These are phyloP conservation scores for Hestina assimilis DNA, from an alignment of 1,140 invertebrate species.

Conservation along the genomic window DNA sequence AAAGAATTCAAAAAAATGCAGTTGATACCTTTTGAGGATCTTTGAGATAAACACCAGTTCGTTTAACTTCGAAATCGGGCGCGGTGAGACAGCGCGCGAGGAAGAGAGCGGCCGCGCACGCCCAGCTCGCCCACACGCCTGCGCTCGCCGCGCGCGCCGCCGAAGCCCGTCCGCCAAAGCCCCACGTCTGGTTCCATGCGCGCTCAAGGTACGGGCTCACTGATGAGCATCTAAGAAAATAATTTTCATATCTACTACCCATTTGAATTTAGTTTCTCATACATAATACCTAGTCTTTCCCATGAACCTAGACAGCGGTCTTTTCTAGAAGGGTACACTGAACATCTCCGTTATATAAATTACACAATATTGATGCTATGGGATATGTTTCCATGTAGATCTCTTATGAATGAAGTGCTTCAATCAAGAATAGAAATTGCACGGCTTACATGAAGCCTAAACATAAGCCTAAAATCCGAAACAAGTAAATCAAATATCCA, in stretches of 20 bases:
- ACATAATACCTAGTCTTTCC: too few species aligned
- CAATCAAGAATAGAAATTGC: too few species aligned
- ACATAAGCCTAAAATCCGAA: too few species aligned
- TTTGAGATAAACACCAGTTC: slow-evolving; percentile 45
- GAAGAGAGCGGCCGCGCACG: slow-evolving; percentile 51
- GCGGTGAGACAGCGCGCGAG: slow-evolving; percentile 60
- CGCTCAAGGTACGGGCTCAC: slow-evolving; percentile 40
- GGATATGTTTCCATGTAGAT: too few species aligned
- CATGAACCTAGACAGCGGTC: too few species aligned
- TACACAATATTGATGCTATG: too few species aligned
- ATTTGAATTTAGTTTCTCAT: too few species aligned
- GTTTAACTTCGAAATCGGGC: slow-evolving; percentile 51
- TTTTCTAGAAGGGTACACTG: too few species aligned
- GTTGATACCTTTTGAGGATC: slow-evolving; percentile 49
- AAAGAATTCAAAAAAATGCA: background rate
- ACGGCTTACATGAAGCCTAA: too few species aligned
- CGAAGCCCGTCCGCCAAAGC: slow-evolving; percentile 38
- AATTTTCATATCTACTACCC: background rate
- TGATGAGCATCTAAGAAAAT: slow-evolving; percentile 42
- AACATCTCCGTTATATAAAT: too few species aligned
- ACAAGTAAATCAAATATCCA: too few species aligned
- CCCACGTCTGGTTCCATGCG: slow-evolving; percentile 40
- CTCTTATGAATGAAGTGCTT: too few species aligned
- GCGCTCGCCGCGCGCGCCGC: slow-evolving; percentile 50
- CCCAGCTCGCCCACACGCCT: slow-evolving; percentile 59